These are phyloP conservation scores for Spheniscus mendiculus DNA, from an alignment of 2,113 vertebrate species.

Conservation along the genomic window DNA sequence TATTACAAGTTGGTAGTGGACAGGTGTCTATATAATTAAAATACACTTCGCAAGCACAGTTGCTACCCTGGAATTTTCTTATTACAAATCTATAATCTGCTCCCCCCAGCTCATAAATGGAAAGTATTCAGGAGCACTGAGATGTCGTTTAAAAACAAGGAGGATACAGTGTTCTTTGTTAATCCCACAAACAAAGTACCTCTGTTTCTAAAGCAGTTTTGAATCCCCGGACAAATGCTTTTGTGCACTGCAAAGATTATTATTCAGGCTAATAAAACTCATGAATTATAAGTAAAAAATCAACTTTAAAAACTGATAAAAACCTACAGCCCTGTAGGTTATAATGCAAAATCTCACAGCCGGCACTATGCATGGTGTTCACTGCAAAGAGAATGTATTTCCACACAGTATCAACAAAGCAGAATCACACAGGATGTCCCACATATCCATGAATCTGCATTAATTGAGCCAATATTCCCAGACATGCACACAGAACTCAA, in stretches of 20 bases:
- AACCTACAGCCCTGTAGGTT: not conserved
- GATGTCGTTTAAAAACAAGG: not conserved
- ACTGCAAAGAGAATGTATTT: not conserved
- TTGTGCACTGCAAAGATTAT: not conserved
- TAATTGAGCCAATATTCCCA: not conserved
- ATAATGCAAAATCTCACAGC: not conserved
- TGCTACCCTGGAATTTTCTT: slow-evolving; percentile 44
- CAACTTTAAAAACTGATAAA: not conserved
- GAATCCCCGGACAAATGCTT: not conserved
- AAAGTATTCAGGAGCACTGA: not conserved
- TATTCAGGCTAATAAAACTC: not conserved
- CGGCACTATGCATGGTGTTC: not conserved
- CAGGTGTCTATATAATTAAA: slow-evolving; percentile 62
- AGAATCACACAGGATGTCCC: not conserved
- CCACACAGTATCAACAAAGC: not conserved
- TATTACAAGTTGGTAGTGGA: slow-evolving; percentile 24
- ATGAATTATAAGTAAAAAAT: not conserved
- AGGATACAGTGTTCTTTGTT: not conserved
- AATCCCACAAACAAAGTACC: slow-evolving; percentile 11
- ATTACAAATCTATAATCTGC: not conserved
- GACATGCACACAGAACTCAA: not conserved
- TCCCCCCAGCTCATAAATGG: not conserved
- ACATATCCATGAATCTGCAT: not conserved
- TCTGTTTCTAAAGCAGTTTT: not conserved
- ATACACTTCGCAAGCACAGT: slow-evolving; percentile 2